phyloP scores from a whole-genome alignment of 1,140 invertebrate species.

The Heliconius nattereri region DNA sequence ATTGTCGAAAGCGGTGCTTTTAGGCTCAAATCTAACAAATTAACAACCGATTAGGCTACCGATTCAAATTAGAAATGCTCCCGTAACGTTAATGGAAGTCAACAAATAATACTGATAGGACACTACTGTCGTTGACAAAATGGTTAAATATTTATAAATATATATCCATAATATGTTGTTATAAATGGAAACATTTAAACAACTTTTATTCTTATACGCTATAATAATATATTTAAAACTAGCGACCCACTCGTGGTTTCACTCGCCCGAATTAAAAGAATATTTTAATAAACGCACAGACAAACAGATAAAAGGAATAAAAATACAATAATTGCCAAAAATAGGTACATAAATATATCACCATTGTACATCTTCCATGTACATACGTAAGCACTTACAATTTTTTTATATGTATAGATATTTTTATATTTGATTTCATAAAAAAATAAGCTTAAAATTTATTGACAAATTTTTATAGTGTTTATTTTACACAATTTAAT shows the following conservation, averaged over 20 bases:
- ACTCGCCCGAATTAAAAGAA: too few species aligned
- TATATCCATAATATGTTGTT: not conserved
- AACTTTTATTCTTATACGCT: not conserved
- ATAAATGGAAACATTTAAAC: not conserved
- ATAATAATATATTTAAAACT: not conserved
- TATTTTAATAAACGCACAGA: too few species aligned
- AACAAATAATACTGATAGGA: constrained; percentile 68
- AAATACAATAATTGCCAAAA: too few species aligned
- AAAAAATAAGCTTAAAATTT: too few species aligned
- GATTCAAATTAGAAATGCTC: constrained; percentile 66
- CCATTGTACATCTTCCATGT: too few species aligned
- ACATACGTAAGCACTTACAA: too few species aligned
- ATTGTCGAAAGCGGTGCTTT: constrained; percentile 69
- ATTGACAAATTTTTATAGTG: too few species aligned
- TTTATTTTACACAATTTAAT: not conserved
- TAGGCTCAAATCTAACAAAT: constrained; percentile 72
- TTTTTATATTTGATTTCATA: too few species aligned
- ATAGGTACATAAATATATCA: too few species aligned
- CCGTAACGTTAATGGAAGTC: constrained; percentile 64
- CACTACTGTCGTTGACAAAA: constrained; percentile 49
- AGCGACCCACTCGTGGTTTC: too few species aligned
- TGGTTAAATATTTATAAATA: not conserved
- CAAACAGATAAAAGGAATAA: too few species aligned
- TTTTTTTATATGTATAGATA: too few species aligned
- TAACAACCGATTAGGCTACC: constrained; percentile 78